Base-by-base conservation (phyloP, 2,797 vertebrate genomes). In the Pterois miles region DNA sequence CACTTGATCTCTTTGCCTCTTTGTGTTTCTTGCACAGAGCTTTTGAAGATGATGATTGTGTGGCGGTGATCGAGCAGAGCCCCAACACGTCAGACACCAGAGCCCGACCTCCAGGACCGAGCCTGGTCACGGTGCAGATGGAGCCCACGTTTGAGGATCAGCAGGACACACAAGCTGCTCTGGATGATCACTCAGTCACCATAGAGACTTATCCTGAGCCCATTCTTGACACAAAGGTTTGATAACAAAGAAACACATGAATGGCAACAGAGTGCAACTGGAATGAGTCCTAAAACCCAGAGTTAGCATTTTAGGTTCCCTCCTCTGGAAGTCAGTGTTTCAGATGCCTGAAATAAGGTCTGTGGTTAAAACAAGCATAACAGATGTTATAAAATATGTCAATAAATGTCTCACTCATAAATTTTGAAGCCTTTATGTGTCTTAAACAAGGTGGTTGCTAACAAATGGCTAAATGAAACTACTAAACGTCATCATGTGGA, bases 1-100 rank as follows among this genome's bases (percentile, higher is more conserved):
- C 3, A 57, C 4, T 2, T 34, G 6, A 36, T 69, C 6, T 60
- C 20, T 71, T 12, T 75, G 18, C 40, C 40, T 43, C 7, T 20
- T 43, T 43, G 40, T 43, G 53, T 83, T 50, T 73, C 43, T 46
- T 52, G 1, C 69, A 6, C 85, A 96, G 95, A 86, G 95, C 94
- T 20, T 96, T 96, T 86, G 95, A 96, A 83, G 94, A 95, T 16
- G 96, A 96, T 8, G 93, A 94, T n/a, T 92, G 92, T 36, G 86
- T 95, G 59, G 93, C 89, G 3, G 94, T 95, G 73, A 92, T 94
- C 16, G 95, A 95, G 52, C 95, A 95, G 89, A 95, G 91, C 58
- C 92, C 93, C 25, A 92, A 94, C 67, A 93, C 88, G 0, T 92
- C 93, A 2, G 90, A 94, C 71, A 93, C 92, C 6, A 71, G 85